Base-by-base conservation (phyloP, 1,140 invertebrate species). In the Argopecten irradians region DNA sequence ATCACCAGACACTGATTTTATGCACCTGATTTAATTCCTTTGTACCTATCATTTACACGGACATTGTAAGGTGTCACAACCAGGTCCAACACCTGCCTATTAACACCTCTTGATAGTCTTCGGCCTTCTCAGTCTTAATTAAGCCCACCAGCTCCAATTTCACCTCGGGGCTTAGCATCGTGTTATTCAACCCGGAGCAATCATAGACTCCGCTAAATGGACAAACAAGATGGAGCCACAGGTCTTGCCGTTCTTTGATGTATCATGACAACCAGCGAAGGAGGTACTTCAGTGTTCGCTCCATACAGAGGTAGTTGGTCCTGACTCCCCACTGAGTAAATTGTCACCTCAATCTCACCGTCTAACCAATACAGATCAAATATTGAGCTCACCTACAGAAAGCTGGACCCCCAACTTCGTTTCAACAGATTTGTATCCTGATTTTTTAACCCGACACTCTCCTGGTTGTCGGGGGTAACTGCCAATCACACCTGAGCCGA, bases 1-100 rank as follows among this genome's bases (percentile, higher is more conserved):
- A 34, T 35, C 35, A 90, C 85, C 36, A 83, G 87, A 90, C 82
- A 87, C 89, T 87, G 84, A 85, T 90, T 90, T 87, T 90, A 88
- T 90, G 84, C 87, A 86, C 82, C 82, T 88, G 83, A 88, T 90
- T 90, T 90, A 86, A 86, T 86, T 86, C 71, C 16, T 88, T 88
- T 88, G 41, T 86, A 88, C 85, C 86, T 90, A 90, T 88, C 87
- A 84, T 88, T 86, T 84, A 86, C 87, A 88, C 71, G 32, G 28
- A 34, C 39, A 84, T 86, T 88, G 87, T 84, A 85, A 33, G 22
- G 33, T 86, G 89, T 90, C 89, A 88, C 34, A 43, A 39, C 19
- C 41, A n/a, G 39, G 83, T 86, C 9, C 39, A 84, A 85, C 89
- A 90, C 89, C 89, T 90, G 89, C 86, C 84, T 83, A 84, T 88